Conservation (phyloP, 2,888 invertebrate genomes). For the Lacanobia oleracea region DNA sequence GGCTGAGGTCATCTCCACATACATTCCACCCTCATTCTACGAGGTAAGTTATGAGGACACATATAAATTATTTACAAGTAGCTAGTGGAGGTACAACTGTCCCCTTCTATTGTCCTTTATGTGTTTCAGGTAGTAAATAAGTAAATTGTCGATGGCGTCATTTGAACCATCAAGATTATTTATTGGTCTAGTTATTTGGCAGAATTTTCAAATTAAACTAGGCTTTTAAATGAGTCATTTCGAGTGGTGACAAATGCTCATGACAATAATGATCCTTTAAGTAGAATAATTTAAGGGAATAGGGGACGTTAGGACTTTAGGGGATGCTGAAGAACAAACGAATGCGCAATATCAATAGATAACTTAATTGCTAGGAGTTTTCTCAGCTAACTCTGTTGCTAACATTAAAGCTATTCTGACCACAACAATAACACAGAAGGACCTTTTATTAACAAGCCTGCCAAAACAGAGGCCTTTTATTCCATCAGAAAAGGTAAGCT, state of each 20-base stretch:
- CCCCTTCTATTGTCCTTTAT: slow-evolving; percentile 38
- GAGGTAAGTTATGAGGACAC: slow-evolving; percentile 91
- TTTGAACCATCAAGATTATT: background rate
- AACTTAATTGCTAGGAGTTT: background rate
- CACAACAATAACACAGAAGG: background rate
- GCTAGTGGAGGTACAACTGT: background rate
- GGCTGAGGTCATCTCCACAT: slow-evolving; percentile 98
- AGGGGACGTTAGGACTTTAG: background rate
- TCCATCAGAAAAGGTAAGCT: background rate
- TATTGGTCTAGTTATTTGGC: slow-evolving; percentile 7
- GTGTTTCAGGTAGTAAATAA: slow-evolving; percentile 39
- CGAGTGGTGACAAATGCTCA: background rate
- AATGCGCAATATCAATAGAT: background rate
- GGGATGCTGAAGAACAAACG: background rate
- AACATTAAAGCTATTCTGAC: background rate
- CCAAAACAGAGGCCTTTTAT: background rate
- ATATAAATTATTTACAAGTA: slow-evolving; percentile 12
- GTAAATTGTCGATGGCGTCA: slow-evolving; percentile 19
- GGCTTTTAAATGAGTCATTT: background rate
- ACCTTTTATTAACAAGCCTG: background rate
- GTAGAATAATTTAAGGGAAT: too few relatives aligned
- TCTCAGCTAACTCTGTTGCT: background rate
- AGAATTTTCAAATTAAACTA: background rate
- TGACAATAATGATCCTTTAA: too few relatives aligned
- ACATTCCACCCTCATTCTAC: slow-evolving; percentile 98